A percentile compares a stretch with the other conserved stretches of the same genome.
These are phyloP conservation scores for Salticus scenicus DNA, from an alignment of 2,888 invertebrate species.

Conservation along the genomic window DNA sequence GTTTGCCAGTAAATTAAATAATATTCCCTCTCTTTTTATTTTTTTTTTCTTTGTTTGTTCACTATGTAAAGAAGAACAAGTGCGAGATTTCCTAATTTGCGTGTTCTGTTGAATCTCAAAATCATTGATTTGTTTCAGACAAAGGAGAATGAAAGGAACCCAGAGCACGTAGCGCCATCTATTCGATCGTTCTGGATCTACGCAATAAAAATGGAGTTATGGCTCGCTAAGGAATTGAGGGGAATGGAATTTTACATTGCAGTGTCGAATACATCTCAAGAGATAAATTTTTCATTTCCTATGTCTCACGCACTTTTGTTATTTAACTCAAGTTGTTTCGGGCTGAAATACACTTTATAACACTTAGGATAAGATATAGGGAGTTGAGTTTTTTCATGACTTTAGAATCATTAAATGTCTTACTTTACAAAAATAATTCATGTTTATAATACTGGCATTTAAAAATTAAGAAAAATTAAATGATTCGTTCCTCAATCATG, in stretches of 20 bases:
- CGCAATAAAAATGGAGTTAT: constrained; percentile 16
- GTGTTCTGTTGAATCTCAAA: constrained; percentile 63
- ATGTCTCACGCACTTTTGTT: too few species aligned
- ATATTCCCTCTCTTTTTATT: constrained; percentile 39
- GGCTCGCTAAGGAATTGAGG: neutral
- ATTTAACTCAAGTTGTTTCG: too few species aligned
- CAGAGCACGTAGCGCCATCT: constrained; percentile 41
- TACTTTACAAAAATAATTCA: too few species aligned
- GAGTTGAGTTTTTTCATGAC: too few species aligned
- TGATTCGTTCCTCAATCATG: too few species aligned
- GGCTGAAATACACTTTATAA: too few species aligned
- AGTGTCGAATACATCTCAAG: neutral
- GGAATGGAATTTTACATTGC: neutral
- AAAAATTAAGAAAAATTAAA: too few species aligned
- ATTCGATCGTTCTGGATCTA: neutral
- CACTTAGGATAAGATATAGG: too few species aligned
- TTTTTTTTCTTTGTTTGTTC: too few species aligned
- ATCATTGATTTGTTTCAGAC: constrained; percentile 49
- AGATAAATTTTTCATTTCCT: neutral
- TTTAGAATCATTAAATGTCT: too few species aligned
- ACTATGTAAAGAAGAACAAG: neutral
- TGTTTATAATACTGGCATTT: too few species aligned
- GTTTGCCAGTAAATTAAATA: constrained; percentile 62
- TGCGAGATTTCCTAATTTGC: constrained; percentile 59
- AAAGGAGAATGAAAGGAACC: neutral